phyloP scores from a whole-genome alignment of 2,888 invertebrate genomes.

The Metellina segmentata region DNA sequence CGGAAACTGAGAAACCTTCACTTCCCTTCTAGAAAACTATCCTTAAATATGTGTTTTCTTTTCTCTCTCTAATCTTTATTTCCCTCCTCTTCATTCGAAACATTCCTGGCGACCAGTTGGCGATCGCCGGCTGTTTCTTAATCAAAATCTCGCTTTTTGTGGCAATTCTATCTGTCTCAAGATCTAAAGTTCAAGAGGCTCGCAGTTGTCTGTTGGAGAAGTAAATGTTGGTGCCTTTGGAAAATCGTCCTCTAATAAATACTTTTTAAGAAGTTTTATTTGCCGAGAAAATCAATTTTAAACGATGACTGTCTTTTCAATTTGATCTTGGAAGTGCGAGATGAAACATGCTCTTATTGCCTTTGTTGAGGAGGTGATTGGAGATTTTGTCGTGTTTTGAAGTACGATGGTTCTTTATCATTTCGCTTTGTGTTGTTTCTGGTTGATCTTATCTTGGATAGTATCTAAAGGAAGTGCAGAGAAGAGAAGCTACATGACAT shows the following conservation, averaged over 20 bases:
- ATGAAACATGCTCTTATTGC: not conserved
- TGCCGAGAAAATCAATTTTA: not conserved
- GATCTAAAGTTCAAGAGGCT: conserved; percentile 66
- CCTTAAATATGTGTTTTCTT: too few relatives aligned
- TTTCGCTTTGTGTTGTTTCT: conserved; percentile 58
- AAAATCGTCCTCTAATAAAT: not conserved
- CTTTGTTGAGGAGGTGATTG: conserved; percentile 7
- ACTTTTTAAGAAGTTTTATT: not conserved
- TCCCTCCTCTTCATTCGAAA: not conserved
- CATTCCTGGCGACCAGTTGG: conserved; percentile 51
- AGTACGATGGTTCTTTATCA: conserved; percentile 73
- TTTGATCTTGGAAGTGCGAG: not conserved
- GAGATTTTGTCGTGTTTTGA: conserved; percentile 54
- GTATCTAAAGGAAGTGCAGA: conserved; percentile 59
- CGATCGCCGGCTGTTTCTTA: conserved; percentile 39
- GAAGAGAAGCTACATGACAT: conserved; percentile 70
- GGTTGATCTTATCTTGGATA: conserved; percentile 67
- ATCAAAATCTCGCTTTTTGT: not conserved
- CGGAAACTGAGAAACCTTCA: too few relatives aligned
- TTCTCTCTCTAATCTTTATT: too few relatives aligned
- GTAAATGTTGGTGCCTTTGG: not conserved
- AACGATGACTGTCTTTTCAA: not conserved
- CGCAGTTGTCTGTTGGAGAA: not conserved
- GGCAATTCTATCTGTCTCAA: conserved; percentile 5
- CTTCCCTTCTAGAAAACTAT: too few relatives aligned